phyloP scores from a whole-genome alignment of 2,113 vertebrate species.

The Solea senegalensis region DNA sequence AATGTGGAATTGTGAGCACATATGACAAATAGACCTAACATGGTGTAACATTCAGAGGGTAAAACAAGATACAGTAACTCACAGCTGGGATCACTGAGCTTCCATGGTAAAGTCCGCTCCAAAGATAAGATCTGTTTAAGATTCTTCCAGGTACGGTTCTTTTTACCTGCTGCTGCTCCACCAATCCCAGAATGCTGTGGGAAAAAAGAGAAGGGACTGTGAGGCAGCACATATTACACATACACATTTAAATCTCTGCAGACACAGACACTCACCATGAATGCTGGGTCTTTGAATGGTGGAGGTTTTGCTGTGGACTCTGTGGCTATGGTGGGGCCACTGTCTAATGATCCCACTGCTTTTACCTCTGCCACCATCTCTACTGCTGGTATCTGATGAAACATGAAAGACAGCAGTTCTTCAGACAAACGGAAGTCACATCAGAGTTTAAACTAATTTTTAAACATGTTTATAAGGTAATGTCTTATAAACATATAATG shows the following conservation, averaged over 20 bases:
- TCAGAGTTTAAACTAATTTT: not conserved
- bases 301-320: constrained; percentile 85
- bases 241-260: not conserved
- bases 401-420: not conserved
- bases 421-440: constrained; percentile 1
- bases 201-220: not conserved
- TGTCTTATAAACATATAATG: no score
- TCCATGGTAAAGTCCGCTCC: constrained; percentile 95
- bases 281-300: constrained; percentile 92
- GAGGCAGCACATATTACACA: not conserved
- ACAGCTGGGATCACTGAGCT: constrained; percentile 95
- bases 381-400: constrained; percentile 56
- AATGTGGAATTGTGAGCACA: no score
- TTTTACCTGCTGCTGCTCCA: constrained; percentile 96
- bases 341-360: constrained; percentile 75
- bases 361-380: constrained; percentile 86
- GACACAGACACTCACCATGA: constrained; percentile 82
- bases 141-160: constrained; percentile 99
- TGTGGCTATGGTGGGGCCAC: constrained; percentile 65
- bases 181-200: constrained; percentile 94
- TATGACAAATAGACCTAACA: not conserved
- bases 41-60: not conserved
- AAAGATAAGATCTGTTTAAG: constrained; percentile 96
- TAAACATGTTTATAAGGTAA: not conserved
- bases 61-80: constrained; percentile 63